Percentiles rank a stretch among this genome's conserved stretches.
Evolutionary conservation across 1,140 invertebrate species (phyloP).

Genomic region (Brachionus rotundiformis): DNA sequence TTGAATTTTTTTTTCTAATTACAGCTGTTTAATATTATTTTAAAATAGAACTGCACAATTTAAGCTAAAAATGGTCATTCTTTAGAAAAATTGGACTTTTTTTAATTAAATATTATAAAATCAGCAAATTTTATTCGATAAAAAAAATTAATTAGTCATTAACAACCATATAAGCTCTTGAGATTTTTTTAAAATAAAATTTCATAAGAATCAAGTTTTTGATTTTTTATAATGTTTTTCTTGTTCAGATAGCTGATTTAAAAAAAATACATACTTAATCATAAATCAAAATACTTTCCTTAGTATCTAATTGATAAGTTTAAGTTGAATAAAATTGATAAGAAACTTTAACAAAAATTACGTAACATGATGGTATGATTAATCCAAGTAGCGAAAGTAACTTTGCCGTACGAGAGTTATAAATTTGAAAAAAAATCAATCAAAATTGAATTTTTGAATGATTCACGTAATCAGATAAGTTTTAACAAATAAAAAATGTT

Average conservation of each 20-base stretch:
- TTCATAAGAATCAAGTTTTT: not conserved
- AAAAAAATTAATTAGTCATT: not conserved
- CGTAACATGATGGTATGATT: not conserved
- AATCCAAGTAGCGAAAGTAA: not conserved
- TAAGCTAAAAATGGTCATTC: not conserved
- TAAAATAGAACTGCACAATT: not conserved
- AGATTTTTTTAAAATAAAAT: not conserved
- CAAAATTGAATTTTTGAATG: slow-evolving; percentile 11
- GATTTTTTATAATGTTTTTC: not conserved
- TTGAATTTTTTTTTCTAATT: not conserved
- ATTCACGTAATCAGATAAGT: slow-evolving; percentile 11
- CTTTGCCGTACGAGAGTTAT: not conserved
- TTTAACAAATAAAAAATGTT: slow-evolving; percentile 35
- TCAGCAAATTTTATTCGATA: not conserved
- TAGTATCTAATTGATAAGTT: not conserved
- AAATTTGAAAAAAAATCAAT: slow-evolving; percentile 16
- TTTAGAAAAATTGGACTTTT: not conserved
- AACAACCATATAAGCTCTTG: not conserved
- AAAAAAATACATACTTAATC: too few relatives aligned
- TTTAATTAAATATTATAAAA: not conserved
- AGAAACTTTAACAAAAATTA: not conserved
- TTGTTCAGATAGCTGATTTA: not conserved
- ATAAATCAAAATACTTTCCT: slow-evolving; percentile 3
- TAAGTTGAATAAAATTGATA: not conserved
- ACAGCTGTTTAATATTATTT: not conserved